Evolutionary conservation across 2,888 invertebrate genomes (phyloP).

Genomic region (Dysmachus trigonus): DNA sequence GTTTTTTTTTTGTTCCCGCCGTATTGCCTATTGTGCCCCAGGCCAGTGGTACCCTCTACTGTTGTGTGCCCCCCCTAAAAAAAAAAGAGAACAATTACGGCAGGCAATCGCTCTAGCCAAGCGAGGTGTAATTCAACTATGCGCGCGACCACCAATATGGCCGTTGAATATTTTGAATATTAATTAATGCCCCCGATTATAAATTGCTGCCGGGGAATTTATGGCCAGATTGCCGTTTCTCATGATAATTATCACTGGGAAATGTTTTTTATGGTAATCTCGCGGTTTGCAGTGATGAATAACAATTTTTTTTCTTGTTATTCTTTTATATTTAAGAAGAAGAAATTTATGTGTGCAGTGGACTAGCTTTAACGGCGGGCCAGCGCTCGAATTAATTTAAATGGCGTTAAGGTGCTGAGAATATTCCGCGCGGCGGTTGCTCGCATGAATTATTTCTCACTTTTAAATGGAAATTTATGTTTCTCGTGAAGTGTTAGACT

Average conservation of each 20-base stretch:
- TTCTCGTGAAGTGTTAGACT: neutral
- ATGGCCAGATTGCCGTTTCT: slow-evolving; percentile 8
- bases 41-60: neutral
- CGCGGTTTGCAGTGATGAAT: neutral
- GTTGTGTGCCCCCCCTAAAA: neutral
- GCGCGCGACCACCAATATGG: neutral
- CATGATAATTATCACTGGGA: slow-evolving; percentile 10
- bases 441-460: neutral
- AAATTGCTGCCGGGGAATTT: neutral
- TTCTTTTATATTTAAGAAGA: neutral
- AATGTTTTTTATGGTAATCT: neutral
- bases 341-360: neutral
- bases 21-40: neutral
- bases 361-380: neutral
- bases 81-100: neutral
- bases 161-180: slow-evolving; percentile 3
- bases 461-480: neutral
- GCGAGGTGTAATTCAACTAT: slow-evolving; percentile 1
- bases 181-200: slow-evolving; percentile 23
- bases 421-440: neutral
- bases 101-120: neutral
- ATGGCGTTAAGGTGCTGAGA: neutral
- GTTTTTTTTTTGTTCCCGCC: neutral
- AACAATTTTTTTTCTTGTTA: neutral
- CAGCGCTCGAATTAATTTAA: neutral